Evolutionary conservation across 2,797 vertebrate genomes (phyloP).

Genomic region (Xiphophorus birchmanni): DNA sequence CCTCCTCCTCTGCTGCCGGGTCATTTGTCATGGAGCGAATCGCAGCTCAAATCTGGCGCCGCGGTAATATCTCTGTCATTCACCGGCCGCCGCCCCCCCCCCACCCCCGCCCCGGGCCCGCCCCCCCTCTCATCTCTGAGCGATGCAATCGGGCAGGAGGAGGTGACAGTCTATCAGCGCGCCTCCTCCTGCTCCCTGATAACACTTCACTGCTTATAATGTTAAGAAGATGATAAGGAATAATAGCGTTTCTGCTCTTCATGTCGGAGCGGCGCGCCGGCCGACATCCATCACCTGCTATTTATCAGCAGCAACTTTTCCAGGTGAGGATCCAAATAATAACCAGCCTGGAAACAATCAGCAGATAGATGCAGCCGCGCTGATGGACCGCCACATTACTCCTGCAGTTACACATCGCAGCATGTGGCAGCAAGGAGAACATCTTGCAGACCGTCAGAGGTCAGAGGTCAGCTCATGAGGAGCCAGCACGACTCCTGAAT

Average conservation of each 20-base stretch:
- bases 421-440: neutral
- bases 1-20: constrained; percentile 50
- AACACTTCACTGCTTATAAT: constrained; percentile 60
- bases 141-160: constrained; percentile 59
- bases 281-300: constrained; percentile 68
- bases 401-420: neutral
- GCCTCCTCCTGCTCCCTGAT: constrained; percentile 58
- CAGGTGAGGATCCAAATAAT: constrained; percentile 55
- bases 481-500: neutral
- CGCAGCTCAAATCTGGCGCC: constrained; percentile 60
- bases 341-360: constrained; percentile 58
- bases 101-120: constrained; percentile 1
- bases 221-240: constrained; percentile 74
- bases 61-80: constrained; percentile 74
- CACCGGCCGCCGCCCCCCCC: constrained; percentile 15
- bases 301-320: constrained; percentile 61
- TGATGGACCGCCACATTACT: constrained; percentile 28
- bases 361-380: constrained; percentile 36
- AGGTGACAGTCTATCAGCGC: constrained; percentile 70
- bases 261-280: constrained; percentile 40
- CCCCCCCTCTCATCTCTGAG: constrained; percentile 51
- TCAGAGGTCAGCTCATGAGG: neutral
- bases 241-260: constrained; percentile 66
- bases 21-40: constrained; percentile 73
- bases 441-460: neutral